A percentile compares a stretch with the other conserved stretches of the same genome.
phyloP scores from a whole-genome alignment of 92 coral and sea anemone genomes.

The Epizoanthus fatuus region DNA sequence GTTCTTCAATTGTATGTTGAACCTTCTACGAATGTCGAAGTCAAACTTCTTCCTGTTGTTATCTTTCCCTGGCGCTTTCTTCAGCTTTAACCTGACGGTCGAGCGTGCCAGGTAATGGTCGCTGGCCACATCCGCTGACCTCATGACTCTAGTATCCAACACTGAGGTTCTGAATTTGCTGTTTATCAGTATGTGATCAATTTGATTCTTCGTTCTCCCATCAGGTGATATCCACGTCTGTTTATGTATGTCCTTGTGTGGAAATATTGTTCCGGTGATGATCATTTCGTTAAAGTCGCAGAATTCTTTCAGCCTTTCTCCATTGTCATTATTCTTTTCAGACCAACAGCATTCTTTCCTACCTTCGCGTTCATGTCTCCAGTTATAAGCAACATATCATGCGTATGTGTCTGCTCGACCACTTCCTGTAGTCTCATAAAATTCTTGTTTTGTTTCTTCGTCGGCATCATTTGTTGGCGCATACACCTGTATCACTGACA shows the following conservation, averaged over 20 bases:
- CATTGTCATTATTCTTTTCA: slow-evolving; percentile 21
- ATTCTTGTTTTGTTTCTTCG: slow-evolving; percentile 4
- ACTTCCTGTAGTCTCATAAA: slow-evolving; percentile 5
- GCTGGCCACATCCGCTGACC: no score
- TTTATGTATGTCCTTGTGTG: neutral
- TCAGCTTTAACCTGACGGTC: no score
- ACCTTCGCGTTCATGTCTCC: slow-evolving; percentile 23
- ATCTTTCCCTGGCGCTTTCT: no score
- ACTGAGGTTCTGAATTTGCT: neutral
- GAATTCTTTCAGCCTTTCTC: slow-evolving; percentile 12
- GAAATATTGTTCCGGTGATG: slow-evolving; percentile 6
- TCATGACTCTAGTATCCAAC: neutral
- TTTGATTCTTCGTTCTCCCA: neutral
- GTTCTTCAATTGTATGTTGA: no score
- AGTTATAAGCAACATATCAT: slow-evolving; percentile 13
- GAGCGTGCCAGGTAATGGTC: no score
- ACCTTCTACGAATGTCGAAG: no score
- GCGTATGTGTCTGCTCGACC: neutral
- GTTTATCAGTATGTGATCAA: neutral
- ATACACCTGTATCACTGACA: slow-evolving; percentile 7
- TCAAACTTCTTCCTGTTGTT: no score
- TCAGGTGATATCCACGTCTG: neutral
- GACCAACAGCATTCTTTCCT: neutral
- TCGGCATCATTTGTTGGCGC: slow-evolving; percentile 28
- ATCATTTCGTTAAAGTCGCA: slow-evolving; percentile 25